phyloP scores from a whole-genome alignment of 1,140 invertebrate species.

The Prorops nasuta region DNA sequence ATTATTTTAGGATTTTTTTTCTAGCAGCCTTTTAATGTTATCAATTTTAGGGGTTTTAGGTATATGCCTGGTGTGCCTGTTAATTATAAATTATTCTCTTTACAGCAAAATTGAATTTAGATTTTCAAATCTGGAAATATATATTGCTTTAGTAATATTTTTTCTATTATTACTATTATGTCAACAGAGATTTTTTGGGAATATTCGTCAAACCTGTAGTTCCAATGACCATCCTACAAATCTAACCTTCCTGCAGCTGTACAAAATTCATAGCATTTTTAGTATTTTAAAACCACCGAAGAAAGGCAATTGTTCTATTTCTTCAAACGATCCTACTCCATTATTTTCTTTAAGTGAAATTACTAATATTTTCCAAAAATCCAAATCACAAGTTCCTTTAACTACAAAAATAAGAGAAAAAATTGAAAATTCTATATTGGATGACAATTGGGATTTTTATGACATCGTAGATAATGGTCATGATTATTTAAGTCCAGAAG shows the following conservation, averaged over 20 bases:
- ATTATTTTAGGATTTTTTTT: not conserved
- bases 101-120: not conserved
- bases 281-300: constrained; percentile 7
- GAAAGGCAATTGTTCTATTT: constrained; percentile 2
- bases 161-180: not conserved
- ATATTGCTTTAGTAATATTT: not conserved
- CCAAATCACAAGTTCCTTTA: not conserved
- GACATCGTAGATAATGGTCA: not conserved
- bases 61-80: not conserved
- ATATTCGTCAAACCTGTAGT: not conserved
- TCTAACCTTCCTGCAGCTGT: no score
- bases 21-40: not conserved
- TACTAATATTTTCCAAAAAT: no score
- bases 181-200: not conserved
- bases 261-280: constrained; percentile 1
- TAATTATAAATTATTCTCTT: not conserved
- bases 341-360: not conserved
- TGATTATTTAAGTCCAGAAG: not conserved
- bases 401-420: not conserved
- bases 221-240: no score
- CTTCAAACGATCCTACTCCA: not conserved
- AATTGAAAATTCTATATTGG: not conserved
- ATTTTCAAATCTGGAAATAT: not conserved
- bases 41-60: not conserved
- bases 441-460: not conserved